phyloP scores from a whole-genome alignment of 2,888 invertebrate genomes.

The Idaea aversata region DNA sequence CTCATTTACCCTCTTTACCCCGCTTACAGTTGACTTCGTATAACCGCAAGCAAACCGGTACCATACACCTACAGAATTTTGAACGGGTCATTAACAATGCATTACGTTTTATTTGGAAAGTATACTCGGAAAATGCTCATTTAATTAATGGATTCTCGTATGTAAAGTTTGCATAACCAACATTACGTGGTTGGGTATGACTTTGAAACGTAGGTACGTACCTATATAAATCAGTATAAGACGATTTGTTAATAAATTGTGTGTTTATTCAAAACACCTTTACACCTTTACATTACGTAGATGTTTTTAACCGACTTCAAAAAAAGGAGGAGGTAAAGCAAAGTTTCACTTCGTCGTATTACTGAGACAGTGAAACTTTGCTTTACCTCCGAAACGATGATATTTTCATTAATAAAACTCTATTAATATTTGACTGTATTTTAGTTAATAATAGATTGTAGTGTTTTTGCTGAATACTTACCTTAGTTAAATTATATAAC shows the following conservation, averaged over 20 bases:
- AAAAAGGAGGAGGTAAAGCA: too few species aligned
- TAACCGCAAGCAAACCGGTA: slow-evolving; percentile 54
- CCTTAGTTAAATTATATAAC: too few species aligned
- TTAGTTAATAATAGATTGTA: too few species aligned
- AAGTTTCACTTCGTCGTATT: too few species aligned
- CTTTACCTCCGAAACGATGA: too few species aligned
- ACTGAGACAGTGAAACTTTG: too few species aligned
- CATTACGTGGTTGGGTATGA: slow-evolving; percentile 10
- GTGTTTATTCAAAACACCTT: slow-evolving; percentile 22
- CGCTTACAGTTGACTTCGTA: slow-evolving; percentile 55
- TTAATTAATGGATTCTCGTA: slow-evolving; percentile 46
- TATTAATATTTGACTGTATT: too few species aligned
- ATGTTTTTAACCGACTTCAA: too few species aligned
- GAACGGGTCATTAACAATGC: slow-evolving; percentile 66
- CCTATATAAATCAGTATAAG: slow-evolving; percentile 8
- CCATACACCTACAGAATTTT: slow-evolving; percentile 54
- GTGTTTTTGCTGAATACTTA: too few species aligned
- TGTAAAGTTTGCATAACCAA: slow-evolving; percentile 29
- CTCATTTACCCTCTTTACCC: slow-evolving; percentile 62
- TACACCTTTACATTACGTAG: background rate
- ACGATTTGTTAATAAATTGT: slow-evolving; percentile 11
- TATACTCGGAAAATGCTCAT: slow-evolving; percentile 34
- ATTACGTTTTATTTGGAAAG: slow-evolving; percentile 54
- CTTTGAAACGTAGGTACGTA: background rate
- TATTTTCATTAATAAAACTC: too few species aligned